Conservation (phyloP, 2,888 invertebrate species). For the Mythimna loreyi region DNA sequence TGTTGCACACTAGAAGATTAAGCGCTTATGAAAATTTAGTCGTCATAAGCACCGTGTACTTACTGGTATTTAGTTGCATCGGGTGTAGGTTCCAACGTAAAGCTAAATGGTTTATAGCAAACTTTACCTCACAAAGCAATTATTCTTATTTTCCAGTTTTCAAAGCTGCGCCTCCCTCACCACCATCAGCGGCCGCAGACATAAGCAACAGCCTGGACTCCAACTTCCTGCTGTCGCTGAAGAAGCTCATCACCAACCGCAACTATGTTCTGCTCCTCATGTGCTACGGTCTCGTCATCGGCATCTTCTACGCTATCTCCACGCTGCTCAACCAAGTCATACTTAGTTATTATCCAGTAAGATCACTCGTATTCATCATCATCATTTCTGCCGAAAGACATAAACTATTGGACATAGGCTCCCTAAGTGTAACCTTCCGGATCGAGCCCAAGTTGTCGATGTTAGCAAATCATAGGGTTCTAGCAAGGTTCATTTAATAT, state of each 20-base stretch:
- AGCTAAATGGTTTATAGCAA: no score
- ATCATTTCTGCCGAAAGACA: no score
- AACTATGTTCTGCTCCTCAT: constrained; percentile 95
- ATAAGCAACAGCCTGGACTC: constrained; percentile 89
- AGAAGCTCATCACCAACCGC: constrained; percentile 94
- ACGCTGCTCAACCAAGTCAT: constrained; percentile 98
- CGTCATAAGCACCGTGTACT: no score
- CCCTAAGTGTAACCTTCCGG: no score
- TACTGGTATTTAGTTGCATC: no score
- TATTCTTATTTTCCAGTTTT: constrained; percentile 93
- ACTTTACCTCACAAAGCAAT: not conserved
- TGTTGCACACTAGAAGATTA: no score
- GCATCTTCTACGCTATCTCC: constrained; percentile 99
- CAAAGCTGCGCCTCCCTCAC: constrained; percentile 95
- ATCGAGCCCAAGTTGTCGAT: no score
- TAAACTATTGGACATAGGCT: no score
- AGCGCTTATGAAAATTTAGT: no score
- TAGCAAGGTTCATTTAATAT: no score
- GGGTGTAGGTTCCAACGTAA: no score
- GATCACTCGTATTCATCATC: not conserved
- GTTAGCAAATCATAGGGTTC: no score
- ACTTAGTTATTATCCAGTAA: constrained; percentile 95
- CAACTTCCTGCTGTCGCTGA: constrained; percentile 93
- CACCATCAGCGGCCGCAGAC: constrained; percentile 97
- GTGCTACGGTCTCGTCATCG: constrained; percentile 98